Percentiles rank a stretch among this genome's conserved stretches.
Conservation (phyloP, 2,888 invertebrate genomes). For the Odontomyia ornata region DNA sequence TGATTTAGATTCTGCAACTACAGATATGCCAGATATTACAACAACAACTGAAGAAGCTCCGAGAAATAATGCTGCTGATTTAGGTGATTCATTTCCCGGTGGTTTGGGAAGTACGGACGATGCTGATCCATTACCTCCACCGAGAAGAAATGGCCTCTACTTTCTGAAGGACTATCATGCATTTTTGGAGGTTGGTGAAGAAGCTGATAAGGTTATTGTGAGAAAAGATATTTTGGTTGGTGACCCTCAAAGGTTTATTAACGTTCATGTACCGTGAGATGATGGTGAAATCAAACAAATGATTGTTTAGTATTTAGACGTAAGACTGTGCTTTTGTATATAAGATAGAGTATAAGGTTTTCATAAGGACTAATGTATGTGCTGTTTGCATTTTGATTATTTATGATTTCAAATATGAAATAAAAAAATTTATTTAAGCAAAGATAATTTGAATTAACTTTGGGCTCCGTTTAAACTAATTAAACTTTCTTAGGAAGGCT, state of each 20-base stretch:
- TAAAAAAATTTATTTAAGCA: too few species aligned
- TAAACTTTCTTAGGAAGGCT: too few species aligned
- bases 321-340: constrained; percentile 34
- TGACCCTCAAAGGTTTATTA: constrained; percentile 79
- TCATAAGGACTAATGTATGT: too few species aligned
- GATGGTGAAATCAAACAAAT: background rate
- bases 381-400: too few species aligned
- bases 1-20: constrained; percentile 32
- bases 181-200: constrained; percentile 83
- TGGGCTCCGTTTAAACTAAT: too few species aligned
- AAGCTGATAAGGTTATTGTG: constrained; percentile 79
- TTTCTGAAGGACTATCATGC: constrained; percentile 88
- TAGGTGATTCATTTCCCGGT: constrained; percentile 82
- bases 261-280: constrained; percentile 74
- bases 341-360: background rate
- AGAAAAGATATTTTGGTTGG: constrained; percentile 83
- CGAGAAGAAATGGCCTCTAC: constrained; percentile 80
- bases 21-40: constrained; percentile 46
- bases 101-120: constrained; percentile 70
- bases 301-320: constrained; percentile 6
- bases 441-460: too few species aligned
- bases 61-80: constrained; percentile 64
- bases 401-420: too few species aligned
- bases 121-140: constrained; percentile 72
- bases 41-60: constrained; percentile 59